phyloP scores from a whole-genome alignment of 2,797 vertebrate genomes.

The Helicolenus hilgendorfi region DNA sequence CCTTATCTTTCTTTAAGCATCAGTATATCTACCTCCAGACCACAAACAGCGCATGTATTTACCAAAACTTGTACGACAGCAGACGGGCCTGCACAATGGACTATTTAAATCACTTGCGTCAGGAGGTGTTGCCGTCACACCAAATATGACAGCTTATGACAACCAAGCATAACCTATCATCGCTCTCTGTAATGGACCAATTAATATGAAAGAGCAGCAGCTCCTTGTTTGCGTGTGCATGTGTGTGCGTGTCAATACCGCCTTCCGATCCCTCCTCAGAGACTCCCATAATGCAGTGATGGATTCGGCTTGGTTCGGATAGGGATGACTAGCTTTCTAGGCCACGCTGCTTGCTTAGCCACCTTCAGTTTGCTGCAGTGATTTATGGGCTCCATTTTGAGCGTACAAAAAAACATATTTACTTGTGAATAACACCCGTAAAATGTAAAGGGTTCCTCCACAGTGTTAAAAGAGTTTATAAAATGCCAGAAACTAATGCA shows the following conservation, averaged over 20 bases:
- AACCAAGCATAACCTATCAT: slow-evolving; percentile 77
- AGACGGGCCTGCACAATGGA: slow-evolving; percentile 34
- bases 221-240: slow-evolving; percentile 25
- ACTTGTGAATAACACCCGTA: slow-evolving; percentile 39
- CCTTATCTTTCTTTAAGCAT: not conserved
- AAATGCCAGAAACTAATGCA: not conserved
- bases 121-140: slow-evolving; percentile 66
- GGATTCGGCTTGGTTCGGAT: slow-evolving; percentile 82
- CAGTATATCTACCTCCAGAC: not conserved
- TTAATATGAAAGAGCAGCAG: slow-evolving; percentile 80
- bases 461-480: not conserved
- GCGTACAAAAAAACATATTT: slow-evolving; percentile 78
- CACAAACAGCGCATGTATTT: not conserved
- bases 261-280: slow-evolving; percentile 87
- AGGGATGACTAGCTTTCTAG: slow-evolving; percentile 94
- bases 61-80: slow-evolving; percentile 27
- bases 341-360: slow-evolving; percentile 88
- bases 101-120: slow-evolving; percentile 76
- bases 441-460: slow-evolving; percentile 1
- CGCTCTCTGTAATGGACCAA: slow-evolving; percentile 82
- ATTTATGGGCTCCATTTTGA: slow-evolving; percentile 93
- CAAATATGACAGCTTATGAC: slow-evolving; percentile 74
- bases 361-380: slow-evolving; percentile 90
- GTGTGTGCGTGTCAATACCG: slow-evolving; percentile 38
- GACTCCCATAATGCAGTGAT: slow-evolving; percentile 91